Percentiles rank a stretch among this genome's conserved stretches.
phyloP scores from a whole-genome alignment of 2,888 invertebrate species.

The Octodonta nipae region DNA sequence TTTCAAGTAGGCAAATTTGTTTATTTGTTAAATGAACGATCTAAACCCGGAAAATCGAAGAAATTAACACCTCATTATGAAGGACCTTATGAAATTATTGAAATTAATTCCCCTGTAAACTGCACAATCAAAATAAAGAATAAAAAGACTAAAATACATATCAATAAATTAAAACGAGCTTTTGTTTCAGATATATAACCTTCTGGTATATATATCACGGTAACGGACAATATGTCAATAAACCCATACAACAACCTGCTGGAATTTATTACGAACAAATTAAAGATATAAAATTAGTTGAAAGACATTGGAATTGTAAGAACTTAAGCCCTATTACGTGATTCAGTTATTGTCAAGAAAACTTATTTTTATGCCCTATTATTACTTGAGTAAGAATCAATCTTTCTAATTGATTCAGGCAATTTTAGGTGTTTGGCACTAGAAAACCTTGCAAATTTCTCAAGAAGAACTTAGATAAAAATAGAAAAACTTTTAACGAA shows the following conservation, averaged over 20 bases:
- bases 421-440: too few species aligned
- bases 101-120: slow-evolving; percentile 7
- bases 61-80: slow-evolving; percentile 10
- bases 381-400: too few species aligned
- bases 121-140: slow-evolving; percentile 5
- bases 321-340: slow-evolving; percentile 6
- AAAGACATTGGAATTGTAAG: slow-evolving; percentile 10
- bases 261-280: slow-evolving; percentile 10
- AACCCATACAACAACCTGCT: slow-evolving; percentile 2
- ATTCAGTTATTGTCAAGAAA: slow-evolving; percentile 6
- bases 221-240: slow-evolving; percentile 2
- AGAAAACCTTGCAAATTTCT: slow-evolving; percentile 7
- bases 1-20: slow-evolving; percentile 9
- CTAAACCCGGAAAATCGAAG: slow-evolving; percentile 8
- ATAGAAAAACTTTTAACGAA: slow-evolving; percentile 7
- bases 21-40: slow-evolving; percentile 7
- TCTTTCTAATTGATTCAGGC: too few species aligned
- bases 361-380: slow-evolving; percentile 6
- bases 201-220: neutral
- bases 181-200: slow-evolving; percentile 9
- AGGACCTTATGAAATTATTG: slow-evolving; percentile 10
- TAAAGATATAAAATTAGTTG: slow-evolving; percentile 5
- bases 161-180: slow-evolving; percentile 10
- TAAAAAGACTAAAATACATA: slow-evolving; percentile 11
- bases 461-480: slow-evolving; percentile 6